Base-by-base conservation (phyloP, 2,797 vertebrate species). In the Enoplosus armatus region DNA sequence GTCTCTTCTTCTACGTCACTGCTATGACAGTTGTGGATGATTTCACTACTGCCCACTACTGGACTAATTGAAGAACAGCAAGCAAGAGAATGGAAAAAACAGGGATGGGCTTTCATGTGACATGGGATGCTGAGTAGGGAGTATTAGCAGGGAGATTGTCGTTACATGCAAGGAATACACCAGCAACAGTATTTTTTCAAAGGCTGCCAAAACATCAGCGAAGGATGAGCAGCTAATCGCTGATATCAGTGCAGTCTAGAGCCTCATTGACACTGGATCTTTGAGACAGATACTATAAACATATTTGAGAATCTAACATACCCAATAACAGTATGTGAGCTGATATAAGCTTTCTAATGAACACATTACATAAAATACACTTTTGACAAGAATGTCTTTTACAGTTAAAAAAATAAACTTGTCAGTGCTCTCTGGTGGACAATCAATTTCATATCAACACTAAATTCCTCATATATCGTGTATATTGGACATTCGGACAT, bases 1-100 rank as follows among this genome's bases (percentile, higher is more conserved):
- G 11, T 0, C 22, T 72, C 88, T 89, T 89, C 82, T 90, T 90
- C 87, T 85, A 6, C 66, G 24, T 1, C 53, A 2, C 0, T 58
- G 5, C 24, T 31, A 12, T 24, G 26, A 35, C 43, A 27, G 45
- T 3, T 24, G 0, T 2, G 9, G 15, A 1, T 11, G 12, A 10
- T 8, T 45, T 27, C 26, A 8, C 15, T 31, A 72, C 78, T 37
- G 84, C 63, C 80, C 12, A 0, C 84, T 37, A 20, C 29, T 75
- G 89, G 77, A 62, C 0, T 1, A 0, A 33, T 2, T 3, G 8
- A 8, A 10, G 5, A 76, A 75, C 29, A 50, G 59, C 62, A 69
- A 7, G 8, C 10, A 12, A 8, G n/a, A 31, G 4, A 18, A 26
- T 10, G 4, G 27, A 8, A 11, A 68, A 27, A 29, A 1, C 4